Evolutionary conservation across 2,888 invertebrate genomes (phyloP), one percentile per base, ranked within the genome.

Genomic region (Lasioglossum pauxillum): DNA sequence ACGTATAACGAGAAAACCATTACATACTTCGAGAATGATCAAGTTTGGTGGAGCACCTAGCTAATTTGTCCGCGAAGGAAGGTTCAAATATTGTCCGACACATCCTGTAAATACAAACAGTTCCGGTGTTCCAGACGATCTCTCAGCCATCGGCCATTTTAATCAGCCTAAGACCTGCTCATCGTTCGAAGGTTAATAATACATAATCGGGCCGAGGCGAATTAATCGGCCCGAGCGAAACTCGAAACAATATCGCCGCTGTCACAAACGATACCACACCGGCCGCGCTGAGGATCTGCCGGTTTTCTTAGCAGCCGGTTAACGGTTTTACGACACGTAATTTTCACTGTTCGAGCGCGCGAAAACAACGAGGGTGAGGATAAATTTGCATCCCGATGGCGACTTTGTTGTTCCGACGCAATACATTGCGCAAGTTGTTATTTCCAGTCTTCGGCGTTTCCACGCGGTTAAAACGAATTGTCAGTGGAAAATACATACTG

Each of bases 271-370:
- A 27, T 23, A 53, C 5, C 16, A 16, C 64, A 31, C 27, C 64
- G 31, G 16, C 38, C 38, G 19, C 57, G 12, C 60, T 10, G 10
- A 44, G 46, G 35, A 38, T 64, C 73, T 80, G 74, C 38, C 74
- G 64, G 49, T 75, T 75, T 16, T 75, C 75, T 82, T 82, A 80
- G 69, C 79, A 60, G 31, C 49, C 67, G 67, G 35, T 67, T 12
- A 19, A 35, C 35, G 0, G 35, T 67, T 67, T 67, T 67, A 35
- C 35, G 35, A 71, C n/a, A 57, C 41, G n/a, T 46, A 67, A 16
- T 72, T 79, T 79, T n/a, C 53, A 3, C 12, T 46, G 69, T 69
- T 74, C 27, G 27, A 16, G 57, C 7, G 79, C 23, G 27, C 23
- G 57, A 12, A 79, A 79, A 74, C 44, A 35, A 4, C 27, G 5